Percentiles rank a stretch among this genome's conserved stretches.
These are phyloP conservation scores for Columba guinea DNA, from an alignment of 2,797 vertebrate species.

Conservation along the genomic window DNA sequence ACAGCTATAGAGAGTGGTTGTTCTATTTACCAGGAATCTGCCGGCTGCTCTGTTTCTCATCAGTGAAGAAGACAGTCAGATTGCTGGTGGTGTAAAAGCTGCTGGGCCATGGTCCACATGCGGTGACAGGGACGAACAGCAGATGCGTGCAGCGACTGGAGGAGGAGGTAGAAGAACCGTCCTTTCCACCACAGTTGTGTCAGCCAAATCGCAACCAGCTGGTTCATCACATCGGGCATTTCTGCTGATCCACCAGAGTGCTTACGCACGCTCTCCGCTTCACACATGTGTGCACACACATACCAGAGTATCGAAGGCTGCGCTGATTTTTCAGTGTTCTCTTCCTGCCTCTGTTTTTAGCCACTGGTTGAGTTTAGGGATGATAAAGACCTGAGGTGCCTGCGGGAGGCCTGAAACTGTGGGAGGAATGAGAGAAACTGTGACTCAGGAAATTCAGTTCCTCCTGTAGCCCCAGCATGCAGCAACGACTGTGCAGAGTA, in stretches of 20 bases:
- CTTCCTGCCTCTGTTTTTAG: not conserved
- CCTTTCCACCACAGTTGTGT: not conserved
- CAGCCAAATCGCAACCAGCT: conserved; percentile 53
- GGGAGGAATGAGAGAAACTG: conserved; percentile 41
- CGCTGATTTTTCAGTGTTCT: not conserved
- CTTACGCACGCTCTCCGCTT: not conserved
- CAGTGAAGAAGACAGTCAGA: conserved; percentile 43
- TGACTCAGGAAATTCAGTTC: conserved; percentile 51
- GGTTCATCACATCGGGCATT: not conserved
- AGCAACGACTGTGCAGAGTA: not conserved
- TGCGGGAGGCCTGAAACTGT: not conserved
- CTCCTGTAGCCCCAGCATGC: not conserved
- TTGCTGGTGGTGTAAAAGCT: not conserved
- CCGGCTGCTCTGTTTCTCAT: not conserved
- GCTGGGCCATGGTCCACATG: not conserved
- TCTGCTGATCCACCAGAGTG: conserved; percentile 7
- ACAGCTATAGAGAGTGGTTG: not conserved
- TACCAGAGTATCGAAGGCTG: not conserved
- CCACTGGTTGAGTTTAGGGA: not conserved
- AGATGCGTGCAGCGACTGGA: conserved; percentile 3
- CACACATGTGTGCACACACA: fast-evolving
- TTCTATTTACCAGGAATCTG: conserved; percentile 49
- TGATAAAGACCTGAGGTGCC: not conserved
- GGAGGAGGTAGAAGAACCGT: conserved; percentile 27
- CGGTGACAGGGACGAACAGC: conserved; percentile 17